Conservation (phyloP, 2,797 vertebrate species). For the Leptatherina wallacei region DNA sequence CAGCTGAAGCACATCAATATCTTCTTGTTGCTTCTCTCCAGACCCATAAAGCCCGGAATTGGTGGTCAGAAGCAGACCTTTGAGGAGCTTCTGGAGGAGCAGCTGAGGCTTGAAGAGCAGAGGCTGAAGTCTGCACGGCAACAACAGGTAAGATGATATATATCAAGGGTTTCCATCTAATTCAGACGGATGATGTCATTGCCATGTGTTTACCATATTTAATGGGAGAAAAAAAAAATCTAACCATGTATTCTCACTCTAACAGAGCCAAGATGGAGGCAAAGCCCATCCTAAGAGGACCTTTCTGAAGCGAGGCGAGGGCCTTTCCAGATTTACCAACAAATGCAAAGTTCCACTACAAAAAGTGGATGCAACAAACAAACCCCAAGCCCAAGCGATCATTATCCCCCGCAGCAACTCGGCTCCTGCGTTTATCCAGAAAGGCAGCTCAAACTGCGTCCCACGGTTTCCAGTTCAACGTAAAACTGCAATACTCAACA, state of each 20-base stretch:
- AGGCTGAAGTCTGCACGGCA: constrained; percentile 72
- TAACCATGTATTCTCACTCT: not conserved
- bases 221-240: no score
- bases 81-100: constrained; percentile 94
- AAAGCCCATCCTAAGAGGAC: constrained; percentile 80
- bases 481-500: constrained; percentile 84
- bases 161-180: not conserved
- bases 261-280: constrained; percentile 51
- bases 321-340: constrained; percentile 87
- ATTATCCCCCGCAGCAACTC: constrained; percentile 64
- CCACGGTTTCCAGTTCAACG: constrained; percentile 79
- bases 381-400: constrained; percentile 19
- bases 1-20: not conserved
- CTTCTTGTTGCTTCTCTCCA: constrained; percentile 52
- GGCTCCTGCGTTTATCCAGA: constrained; percentile 70
- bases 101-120: constrained; percentile 90
- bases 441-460: constrained; percentile 59
- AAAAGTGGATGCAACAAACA: constrained; percentile 58
- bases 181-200: no score
- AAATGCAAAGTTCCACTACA: constrained; percentile 71
- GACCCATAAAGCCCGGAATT: constrained; percentile 88
- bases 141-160: constrained; percentile 67
- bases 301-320: constrained; percentile 92
- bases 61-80: constrained; percentile 88
- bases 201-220: no score